Base-by-base conservation (phyloP, 2,797 vertebrate genomes). In the Hoplostethus atlanticus region DNA sequence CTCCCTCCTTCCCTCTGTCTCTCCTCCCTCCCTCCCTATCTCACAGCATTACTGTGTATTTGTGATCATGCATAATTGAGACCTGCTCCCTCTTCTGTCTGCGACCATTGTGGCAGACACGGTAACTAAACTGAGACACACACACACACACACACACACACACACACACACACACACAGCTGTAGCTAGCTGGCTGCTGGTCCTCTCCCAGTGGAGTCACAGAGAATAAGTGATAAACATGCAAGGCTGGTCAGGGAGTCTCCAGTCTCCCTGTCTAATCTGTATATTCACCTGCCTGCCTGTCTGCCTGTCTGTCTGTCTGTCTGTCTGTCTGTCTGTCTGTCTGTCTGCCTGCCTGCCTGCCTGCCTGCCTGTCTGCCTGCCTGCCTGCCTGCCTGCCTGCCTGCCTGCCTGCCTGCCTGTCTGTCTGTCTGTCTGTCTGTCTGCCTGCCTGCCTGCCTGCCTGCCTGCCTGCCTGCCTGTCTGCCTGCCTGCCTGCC, bases 11-110 rank as follows among this genome's bases (percentile, higher is more conserved):
- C 36, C 1, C n/a, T 10, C 15, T 17, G 2, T 7, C 12, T 44
- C 40, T 2, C 40, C 56, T 11, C 8, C 3, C 15, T 21, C 15
- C 5, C 34, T 42, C 6, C 3, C 0, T 30, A 12, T 1, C 36
- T 40, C 17, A 21, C 15, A 25, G 38, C 6, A 21, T 21, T 16
- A 0, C 28, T 56, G 40, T 36, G 11, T 55, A 50, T 64, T 73
- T 76, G 75, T 63, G 63, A 68, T 64, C 52, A 56, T 64, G 47
- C 58, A 67, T 81, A 68, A 72, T 64, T 48, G 8, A 65, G 55
- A 50, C 17, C 47, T 55, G 42, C 63, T 66, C 38, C 60, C 52
- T 71, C 54, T 64, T 40, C 64, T 52, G 60, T 59, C 36, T 67
- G 64, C 62, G 59, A 64, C 51, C 44, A 47, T 0, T 6, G 38